Evolutionary conservation across 2,888 invertebrate genomes (phyloP).

Genomic region (Linyphia triangularis): DNA sequence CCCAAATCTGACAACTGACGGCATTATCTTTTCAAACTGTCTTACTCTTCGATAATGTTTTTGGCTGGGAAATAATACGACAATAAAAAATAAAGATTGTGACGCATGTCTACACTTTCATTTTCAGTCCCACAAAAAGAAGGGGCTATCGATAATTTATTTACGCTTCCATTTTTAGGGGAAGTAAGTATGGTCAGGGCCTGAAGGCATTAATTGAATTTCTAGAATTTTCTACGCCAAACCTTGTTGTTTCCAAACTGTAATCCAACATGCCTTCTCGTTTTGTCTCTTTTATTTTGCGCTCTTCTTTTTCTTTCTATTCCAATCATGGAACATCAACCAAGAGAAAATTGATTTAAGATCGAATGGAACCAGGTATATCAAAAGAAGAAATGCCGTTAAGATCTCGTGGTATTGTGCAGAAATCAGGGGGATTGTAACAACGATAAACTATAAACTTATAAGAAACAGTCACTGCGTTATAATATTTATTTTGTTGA

Average conservation of each 20-base stretch:
- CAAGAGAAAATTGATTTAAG: conserved; percentile 55
- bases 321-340: conserved; percentile 11
- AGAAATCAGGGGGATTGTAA: not conserved
- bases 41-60: not conserved
- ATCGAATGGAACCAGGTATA: conserved; percentile 28
- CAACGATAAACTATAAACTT: not conserved
- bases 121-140: not conserved
- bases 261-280: not conserved
- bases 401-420: not conserved
- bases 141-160: conserved; percentile 20
- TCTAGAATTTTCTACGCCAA: not conserved
- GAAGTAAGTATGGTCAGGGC: not conserved
- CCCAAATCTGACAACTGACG: not conserved
- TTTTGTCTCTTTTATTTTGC: not conserved
- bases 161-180: not conserved
- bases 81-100: not conserved
- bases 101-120: not conserved
- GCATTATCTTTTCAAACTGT: not conserved
- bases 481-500: too few species aligned
- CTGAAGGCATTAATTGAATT: conserved; percentile 40
- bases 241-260: conserved; percentile 15
- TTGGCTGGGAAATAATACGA: not conserved
- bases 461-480: not conserved
- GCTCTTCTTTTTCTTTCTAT: not conserved
- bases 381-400: conserved; percentile 20